Base-by-base conservation (phyloP, 2,888 invertebrate species). In the Andrena minutula region DNA sequence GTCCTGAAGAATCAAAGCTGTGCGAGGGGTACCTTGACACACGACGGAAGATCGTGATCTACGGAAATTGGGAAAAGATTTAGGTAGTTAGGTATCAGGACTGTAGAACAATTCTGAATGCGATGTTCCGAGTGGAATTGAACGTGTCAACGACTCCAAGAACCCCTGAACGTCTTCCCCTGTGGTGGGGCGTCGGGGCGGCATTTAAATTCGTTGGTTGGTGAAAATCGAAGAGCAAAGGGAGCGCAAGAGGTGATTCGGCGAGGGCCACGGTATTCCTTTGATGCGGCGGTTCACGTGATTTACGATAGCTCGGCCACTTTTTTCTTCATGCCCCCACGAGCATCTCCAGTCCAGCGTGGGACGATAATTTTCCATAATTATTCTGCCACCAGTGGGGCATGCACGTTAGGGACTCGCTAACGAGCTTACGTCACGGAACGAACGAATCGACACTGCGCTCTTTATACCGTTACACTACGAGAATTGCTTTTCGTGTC, bases 361-460 rank as follows among this genome's bases (percentile, higher is more conserved):
- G 82, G 86, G 83, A 85, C 79, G 85, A 85, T 83, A 83, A 86
- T 83, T 86, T 85, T 85, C 85, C 80, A 77, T 86, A 86, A 86
- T 86, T 85, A 86, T 85, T 86, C 85, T 20, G 79, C 82, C 85
- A 80, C 79, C 72, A 86, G 70, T 85, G 85, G 85, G 71, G 75
- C 83, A 85, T 85, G 83, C 82, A 86, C 75, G 85, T 83, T 78
- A 71, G 75, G 77, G 75, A 41, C 73, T 74, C 49, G 56, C 74
- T 86, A 86, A 86, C 86, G 86, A 86, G 86, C 76, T 81, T 79
- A 79, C 81, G 72, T 79, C 86, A 86, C 86, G 86, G 74, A 86
- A 86, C 79, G 66, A 73, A 74, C 75, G 78, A 83, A 85, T 86
- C 83, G 85, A 80, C 83, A 63, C 75, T 53, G 51, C 66, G 30